Evolutionary conservation across 2,113 vertebrate genomes (phyloP).

Genomic region (Toxotes jaculatrix): DNA sequence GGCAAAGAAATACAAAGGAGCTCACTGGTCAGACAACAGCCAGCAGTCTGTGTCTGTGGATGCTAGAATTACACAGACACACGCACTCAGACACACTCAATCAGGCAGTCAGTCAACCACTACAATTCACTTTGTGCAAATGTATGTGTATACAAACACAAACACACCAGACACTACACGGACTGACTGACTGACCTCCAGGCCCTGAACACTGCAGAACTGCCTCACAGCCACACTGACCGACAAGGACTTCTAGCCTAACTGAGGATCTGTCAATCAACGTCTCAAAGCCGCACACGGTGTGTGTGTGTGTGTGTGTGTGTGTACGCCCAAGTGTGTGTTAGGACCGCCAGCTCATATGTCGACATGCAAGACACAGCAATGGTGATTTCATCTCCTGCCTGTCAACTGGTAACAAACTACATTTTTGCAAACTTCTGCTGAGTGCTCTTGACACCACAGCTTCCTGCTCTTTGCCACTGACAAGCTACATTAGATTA

Average conservation of each 20-base stretch:
- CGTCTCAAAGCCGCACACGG: neutral
- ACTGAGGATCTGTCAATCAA: neutral
- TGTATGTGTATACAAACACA: slow-evolving; percentile 1
- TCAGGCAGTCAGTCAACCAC: slow-evolving; percentile 1
- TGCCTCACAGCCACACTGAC: neutral
- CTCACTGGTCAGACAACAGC: slow-evolving; percentile 23
- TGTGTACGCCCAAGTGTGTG: neutral
- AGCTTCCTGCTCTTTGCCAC: neutral
- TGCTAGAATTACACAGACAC: neutral
- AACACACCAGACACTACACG: neutral
- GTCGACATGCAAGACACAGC: neutral
- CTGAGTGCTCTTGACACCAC: neutral
- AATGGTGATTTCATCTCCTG: neutral
- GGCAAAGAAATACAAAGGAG: neutral
- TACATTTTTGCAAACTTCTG: slow-evolving; percentile 7
- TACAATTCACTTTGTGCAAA: neutral
- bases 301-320: neutral
- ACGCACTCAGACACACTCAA: slow-evolving; percentile 8
- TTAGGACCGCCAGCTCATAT: neutral
- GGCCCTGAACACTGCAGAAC: neutral
- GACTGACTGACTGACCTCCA: neutral
- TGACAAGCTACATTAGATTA: neutral
- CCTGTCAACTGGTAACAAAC: slow-evolving; percentile 19
- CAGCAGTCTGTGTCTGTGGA: slow-evolving; percentile 1
- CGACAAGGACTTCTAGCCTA: neutral